Conservation (phyloP, 2,797 vertebrate genomes). For the Rhadinocentrus ornatus region DNA sequence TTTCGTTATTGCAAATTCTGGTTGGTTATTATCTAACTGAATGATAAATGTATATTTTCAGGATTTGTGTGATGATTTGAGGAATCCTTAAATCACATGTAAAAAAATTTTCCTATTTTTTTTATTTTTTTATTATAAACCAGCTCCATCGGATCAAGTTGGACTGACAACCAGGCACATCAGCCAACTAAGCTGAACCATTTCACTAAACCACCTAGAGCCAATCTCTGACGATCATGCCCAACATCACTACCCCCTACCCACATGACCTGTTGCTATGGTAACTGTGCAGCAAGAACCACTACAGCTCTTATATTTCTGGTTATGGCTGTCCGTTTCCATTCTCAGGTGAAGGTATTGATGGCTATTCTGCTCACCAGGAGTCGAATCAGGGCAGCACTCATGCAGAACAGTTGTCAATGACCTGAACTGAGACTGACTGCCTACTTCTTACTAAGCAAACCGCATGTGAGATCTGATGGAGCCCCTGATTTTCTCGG, state of each 20-base stretch:
- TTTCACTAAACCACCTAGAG: constrained; percentile 67
- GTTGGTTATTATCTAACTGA: constrained; percentile 17
- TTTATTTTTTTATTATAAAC: constrained; percentile 30
- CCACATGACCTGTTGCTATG: constrained; percentile 72
- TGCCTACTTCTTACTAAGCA: constrained; percentile 21
- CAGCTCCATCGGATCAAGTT: constrained; percentile 38
- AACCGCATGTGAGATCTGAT: constrained; percentile 27
- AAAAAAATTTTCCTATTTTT: too few relatives aligned
- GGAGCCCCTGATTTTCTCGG: constrained; percentile 20
- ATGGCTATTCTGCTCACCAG: constrained; percentile 61
- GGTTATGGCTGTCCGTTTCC: constrained; percentile 75
- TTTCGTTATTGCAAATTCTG: constrained; percentile 1
- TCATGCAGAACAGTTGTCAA: constrained; percentile 54
- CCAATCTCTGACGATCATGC: constrained; percentile 63
- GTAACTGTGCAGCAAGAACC: constrained; percentile 74
- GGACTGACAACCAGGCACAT: constrained; percentile 44
- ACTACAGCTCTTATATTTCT: constrained; percentile 67
- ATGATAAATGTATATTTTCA: constrained; percentile 11
- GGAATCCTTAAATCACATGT: constrained; percentile 26
- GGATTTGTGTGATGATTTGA: constrained; percentile 11
- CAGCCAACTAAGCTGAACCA: constrained; percentile 62
- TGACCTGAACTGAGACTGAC: constrained; percentile 19
- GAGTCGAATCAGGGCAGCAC: constrained; percentile 50
- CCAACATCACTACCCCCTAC: neutral
- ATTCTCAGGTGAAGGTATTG: constrained; percentile 69